Evolutionary conservation across 2,797 vertebrate genomes (phyloP).

Genomic region (Rhynchonycteris naso): DNA sequence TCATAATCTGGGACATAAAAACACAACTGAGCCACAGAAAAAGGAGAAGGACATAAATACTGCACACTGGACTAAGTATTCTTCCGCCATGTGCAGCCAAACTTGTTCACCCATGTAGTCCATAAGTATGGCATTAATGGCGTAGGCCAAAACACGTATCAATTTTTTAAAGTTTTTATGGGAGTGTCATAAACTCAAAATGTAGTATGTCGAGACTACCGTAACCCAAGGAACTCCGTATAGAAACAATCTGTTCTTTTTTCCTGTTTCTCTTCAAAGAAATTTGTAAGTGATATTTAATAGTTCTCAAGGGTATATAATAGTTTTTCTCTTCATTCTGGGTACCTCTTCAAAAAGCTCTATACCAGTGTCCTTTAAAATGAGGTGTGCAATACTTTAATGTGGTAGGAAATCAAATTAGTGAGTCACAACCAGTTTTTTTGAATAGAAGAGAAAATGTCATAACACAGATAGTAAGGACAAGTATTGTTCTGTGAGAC

Average conservation of each 20-base stretch:
- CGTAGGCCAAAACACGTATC: too few relatives aligned
- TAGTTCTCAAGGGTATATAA: neutral
- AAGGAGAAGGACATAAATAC: too few relatives aligned
- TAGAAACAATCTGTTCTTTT: neutral
- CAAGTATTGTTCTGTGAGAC: neutral
- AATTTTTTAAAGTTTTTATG: too few relatives aligned
- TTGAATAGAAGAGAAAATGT: neutral
- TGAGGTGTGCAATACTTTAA: neutral
- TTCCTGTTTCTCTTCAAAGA: conserved; percentile 17
- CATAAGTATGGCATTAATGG: too few relatives aligned
- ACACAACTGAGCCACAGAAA: too few relatives aligned
- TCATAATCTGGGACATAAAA: too few relatives aligned
- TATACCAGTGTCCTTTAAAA: neutral
- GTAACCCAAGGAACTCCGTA: too few relatives aligned
- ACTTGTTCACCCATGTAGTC: too few relatives aligned
- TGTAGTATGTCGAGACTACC: too few relatives aligned
- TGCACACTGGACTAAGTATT: too few relatives aligned
- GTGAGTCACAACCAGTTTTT: neutral
- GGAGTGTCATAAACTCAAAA: too few relatives aligned
- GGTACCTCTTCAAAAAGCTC: neutral
- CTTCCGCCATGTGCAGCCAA: too few relatives aligned
- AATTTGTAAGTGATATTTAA: conserved; percentile 5
- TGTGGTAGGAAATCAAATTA: neutral
- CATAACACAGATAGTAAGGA: neutral
- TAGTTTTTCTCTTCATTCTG: neutral